A percentile compares a stretch with the other conserved stretches of the same genome.
Conservation (phyloP, 2,797 vertebrate genomes). For the Bryconaethiops microstoma region DNA sequence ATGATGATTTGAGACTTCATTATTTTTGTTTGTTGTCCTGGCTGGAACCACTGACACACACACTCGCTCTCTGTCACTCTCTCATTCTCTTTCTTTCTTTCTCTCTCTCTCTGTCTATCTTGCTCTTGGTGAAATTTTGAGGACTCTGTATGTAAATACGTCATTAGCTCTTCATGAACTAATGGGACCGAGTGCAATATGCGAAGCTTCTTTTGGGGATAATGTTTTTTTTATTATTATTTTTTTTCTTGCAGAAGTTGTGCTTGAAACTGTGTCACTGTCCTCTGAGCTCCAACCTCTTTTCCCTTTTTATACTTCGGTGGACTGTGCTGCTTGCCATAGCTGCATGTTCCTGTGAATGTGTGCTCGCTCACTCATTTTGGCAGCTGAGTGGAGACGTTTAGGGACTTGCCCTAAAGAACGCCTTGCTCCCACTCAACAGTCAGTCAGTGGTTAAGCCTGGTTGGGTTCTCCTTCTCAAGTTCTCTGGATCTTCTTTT, state of each 20-base stretch:
- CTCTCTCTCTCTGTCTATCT: background rate
- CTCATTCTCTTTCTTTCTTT: background rate
- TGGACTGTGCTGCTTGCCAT: slow-evolving; percentile 61
- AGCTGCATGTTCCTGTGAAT: slow-evolving; percentile 62
- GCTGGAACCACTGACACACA: slow-evolving; percentile 37
- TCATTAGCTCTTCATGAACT: slow-evolving; percentile 41
- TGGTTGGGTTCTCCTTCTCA: background rate
- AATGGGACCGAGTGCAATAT: slow-evolving; percentile 72
- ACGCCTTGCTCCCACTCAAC: background rate
- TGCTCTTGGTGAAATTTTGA: background rate
- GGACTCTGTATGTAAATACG: slow-evolving; percentile 77
- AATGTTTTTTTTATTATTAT: background rate
- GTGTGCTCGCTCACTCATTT: slow-evolving; percentile 61
- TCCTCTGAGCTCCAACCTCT: slow-evolving; percentile 32
- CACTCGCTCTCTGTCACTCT: background rate
- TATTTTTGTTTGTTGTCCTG: slow-evolving; percentile 27
- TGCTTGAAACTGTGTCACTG: slow-evolving; percentile 41
- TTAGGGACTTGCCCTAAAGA: background rate
- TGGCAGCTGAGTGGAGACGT: slow-evolving; percentile 36
- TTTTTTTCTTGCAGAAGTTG: slow-evolving; percentile 30
- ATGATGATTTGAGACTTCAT: slow-evolving; percentile 12
- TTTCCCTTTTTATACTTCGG: slow-evolving; percentile 46
- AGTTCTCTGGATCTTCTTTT: background rate
- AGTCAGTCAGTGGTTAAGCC: background rate
- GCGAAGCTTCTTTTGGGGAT: slow-evolving; percentile 69